These are phyloP conservation scores for Athene noctua DNA, from an alignment of 2,113 vertebrate species.

Conservation along the genomic window DNA sequence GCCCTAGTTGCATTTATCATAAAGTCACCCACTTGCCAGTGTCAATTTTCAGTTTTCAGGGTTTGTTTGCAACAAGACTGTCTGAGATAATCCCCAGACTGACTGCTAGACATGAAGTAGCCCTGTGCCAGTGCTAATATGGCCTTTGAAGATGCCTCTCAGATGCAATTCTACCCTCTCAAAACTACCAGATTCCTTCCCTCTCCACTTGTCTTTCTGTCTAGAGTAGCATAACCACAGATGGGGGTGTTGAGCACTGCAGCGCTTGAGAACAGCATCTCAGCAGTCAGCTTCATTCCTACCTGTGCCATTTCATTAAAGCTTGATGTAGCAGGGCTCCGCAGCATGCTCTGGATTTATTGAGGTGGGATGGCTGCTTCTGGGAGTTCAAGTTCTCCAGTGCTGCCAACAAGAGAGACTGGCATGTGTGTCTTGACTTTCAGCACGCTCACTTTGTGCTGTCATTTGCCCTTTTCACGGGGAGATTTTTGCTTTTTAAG, in stretches of 20 bases:
- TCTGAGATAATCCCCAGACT: background rate
- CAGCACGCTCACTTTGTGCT: fast-evolving
- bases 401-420: background rate
- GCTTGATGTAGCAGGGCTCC: background rate
- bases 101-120: background rate
- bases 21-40: background rate
- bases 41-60: background rate
- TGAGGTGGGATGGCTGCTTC: background rate
- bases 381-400: background rate
- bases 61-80: background rate
- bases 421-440: background rate
- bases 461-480: background rate
- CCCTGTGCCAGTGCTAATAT: background rate
- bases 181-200: background rate
- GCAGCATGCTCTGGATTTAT: background rate
- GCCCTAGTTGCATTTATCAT: background rate
- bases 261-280: background rate
- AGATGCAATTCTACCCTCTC: background rate
- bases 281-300: background rate
- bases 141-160: background rate
- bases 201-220: background rate
- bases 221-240: background rate
- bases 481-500: background rate
- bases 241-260: background rate
- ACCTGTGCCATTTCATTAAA: background rate